A percentile compares a stretch with the other conserved stretches of the same genome.
Evolutionary conservation across 2,797 vertebrate species (phyloP).

Genomic region (Lagodon rhomboides): DNA sequence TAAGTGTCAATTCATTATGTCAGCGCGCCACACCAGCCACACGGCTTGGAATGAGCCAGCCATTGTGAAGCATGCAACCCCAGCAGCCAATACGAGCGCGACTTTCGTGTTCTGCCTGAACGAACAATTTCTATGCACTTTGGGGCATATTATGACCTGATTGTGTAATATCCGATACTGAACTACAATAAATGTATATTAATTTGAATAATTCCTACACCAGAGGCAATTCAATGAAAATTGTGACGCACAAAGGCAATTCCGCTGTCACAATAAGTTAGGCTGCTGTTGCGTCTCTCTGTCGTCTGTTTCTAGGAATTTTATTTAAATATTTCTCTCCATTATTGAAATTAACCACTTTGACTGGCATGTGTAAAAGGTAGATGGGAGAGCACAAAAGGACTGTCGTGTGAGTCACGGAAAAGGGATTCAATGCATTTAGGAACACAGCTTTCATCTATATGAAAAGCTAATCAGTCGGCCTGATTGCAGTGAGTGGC

Average conservation of each 20-base stretch:
- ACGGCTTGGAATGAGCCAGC: neutral
- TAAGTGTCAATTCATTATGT: neutral
- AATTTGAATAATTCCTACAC: neutral
- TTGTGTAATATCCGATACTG: neutral
- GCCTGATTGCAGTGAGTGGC: conserved; percentile 83
- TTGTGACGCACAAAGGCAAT: neutral
- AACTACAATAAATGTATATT: neutral
- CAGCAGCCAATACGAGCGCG: neutral
- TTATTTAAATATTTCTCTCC: conserved; percentile 14
- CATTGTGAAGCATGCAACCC: neutral
- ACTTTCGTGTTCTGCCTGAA: neutral
- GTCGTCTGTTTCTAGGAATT: conserved; percentile 17
- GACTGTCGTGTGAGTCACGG: conserved; percentile 50
- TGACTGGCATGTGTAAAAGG: conserved; percentile 35
- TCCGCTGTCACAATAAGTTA: neutral
- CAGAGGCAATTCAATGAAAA: neutral
- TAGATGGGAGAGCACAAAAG: conserved; percentile 60
- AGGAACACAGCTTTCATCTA: conserved; percentile 70
- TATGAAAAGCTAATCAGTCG: conserved; percentile 84
- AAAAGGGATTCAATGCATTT: conserved; percentile 61
- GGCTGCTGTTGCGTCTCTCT: neutral
- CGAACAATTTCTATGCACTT: neutral
- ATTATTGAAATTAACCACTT: conserved; percentile 55
- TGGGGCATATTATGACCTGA: neutral
- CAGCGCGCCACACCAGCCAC: neutral